Evolutionary conservation across 1,140 invertebrate species (phyloP).

Genomic region (Listronotus oregonensis): DNA sequence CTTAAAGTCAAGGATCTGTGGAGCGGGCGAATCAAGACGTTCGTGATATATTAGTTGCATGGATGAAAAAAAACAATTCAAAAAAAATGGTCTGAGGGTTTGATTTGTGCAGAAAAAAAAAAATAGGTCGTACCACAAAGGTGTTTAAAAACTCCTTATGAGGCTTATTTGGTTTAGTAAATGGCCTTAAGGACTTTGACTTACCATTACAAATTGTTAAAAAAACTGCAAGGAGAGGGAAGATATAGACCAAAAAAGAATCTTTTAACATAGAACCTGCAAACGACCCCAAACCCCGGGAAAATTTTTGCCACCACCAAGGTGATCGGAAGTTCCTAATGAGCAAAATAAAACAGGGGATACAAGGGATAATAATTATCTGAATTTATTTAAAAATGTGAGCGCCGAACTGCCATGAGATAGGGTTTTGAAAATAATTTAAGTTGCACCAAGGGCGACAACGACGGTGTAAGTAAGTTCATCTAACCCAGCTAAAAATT

Average conservation of each 20-base stretch:
- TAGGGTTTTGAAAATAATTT: slow-evolving; percentile 8
- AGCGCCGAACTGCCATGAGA: background rate
- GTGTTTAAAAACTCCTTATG: slow-evolving; percentile 13
- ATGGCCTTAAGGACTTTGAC: slow-evolving; percentile 6
- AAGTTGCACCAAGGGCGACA: background rate
- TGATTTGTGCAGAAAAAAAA: slow-evolving; percentile 50
- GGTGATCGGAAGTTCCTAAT: no score
- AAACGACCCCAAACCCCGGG: background rate
- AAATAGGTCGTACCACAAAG: slow-evolving; percentile 37
- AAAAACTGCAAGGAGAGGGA: slow-evolving; percentile 12
- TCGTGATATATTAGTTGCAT: slow-evolving; percentile 51
- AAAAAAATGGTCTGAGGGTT: slow-evolving; percentile 49
- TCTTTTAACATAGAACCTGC: background rate
- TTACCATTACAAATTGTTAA: slow-evolving; percentile 7
- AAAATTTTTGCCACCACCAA: no score
- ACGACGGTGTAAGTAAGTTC: no score
- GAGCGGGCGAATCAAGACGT: slow-evolving; percentile 53
- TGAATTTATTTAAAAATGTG: background rate
- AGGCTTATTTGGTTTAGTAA: slow-evolving; percentile 1
- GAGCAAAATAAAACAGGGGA: no score
- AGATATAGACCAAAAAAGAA: background rate
- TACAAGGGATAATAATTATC: background rate
- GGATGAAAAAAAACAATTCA: slow-evolving; percentile 49
- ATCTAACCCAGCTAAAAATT: no score
- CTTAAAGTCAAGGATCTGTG: slow-evolving; percentile 43